Evolutionary conservation across 2,888 invertebrate species (phyloP).

Genomic region (Cordilura impudica): DNA sequence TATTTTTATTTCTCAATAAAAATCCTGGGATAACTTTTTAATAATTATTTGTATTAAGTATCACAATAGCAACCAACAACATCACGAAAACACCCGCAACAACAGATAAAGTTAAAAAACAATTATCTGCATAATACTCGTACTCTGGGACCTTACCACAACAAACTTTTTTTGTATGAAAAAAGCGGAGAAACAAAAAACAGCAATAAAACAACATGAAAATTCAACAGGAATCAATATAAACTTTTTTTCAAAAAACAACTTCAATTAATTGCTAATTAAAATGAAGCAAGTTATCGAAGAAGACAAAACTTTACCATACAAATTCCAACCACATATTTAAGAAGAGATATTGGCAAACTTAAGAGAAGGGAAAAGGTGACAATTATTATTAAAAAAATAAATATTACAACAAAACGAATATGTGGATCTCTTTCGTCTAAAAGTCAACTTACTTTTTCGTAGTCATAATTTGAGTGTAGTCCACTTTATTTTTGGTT

Average conservation of each 20-base stretch:
- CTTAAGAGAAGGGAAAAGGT: neutral
- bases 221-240: slow-evolving; percentile 36
- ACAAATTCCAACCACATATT: neutral
- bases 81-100: slow-evolving; percentile 17
- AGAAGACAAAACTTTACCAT: neutral
- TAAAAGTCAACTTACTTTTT: neutral
- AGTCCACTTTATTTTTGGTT: neutral
- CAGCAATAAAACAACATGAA: neutral
- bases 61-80: slow-evolving; percentile 17
- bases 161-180: neutral
- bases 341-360: neutral
- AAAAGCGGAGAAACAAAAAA: neutral
- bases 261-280: slow-evolving; percentile 63
- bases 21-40: slow-evolving; percentile 53
- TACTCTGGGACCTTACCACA: slow-evolving; percentile 37
- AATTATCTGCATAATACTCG: slow-evolving; percentile 59
- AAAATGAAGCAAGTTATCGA: slow-evolving; percentile 48
- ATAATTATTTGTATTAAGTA: slow-evolving; percentile 59
- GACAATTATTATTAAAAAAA: neutral
- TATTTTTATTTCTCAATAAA: slow-evolving; percentile 7
- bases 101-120: slow-evolving; percentile 49
- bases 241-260: slow-evolving; percentile 36
- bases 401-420: neutral
- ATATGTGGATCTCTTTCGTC: neutral
- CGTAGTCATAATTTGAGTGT: neutral